phyloP scores from a whole-genome alignment of 1,140 invertebrate species.

The Pissodes strobi region DNA sequence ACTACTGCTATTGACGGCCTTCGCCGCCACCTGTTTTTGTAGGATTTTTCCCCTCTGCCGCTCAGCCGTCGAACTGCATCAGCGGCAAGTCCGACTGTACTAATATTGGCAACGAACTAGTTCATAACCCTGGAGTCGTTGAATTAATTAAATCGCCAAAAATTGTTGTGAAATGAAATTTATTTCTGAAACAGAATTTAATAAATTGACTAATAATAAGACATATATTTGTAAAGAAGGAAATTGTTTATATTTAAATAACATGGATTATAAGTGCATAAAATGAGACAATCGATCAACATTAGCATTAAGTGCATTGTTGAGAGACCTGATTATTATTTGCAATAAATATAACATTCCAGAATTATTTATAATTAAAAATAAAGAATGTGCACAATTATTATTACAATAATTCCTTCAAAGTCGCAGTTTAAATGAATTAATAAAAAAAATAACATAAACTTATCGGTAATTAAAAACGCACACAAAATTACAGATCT shows the following conservation, averaged over 20 bases:
- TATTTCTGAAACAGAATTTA: not conserved
- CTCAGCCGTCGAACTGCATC: no score
- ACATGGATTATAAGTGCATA: not conserved
- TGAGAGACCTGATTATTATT: no score
- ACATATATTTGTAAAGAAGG: no score
- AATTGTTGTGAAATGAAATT: not conserved
- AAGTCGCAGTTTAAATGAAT: not conserved
- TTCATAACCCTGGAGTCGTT: no score
- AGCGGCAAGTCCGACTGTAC: no score
- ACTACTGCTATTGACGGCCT: no score
- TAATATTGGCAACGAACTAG: no score
- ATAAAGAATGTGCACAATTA: not conserved
- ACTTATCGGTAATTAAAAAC: constrained; percentile 2
- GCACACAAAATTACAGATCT: constrained; percentile 12
- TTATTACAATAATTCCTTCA: not conserved
- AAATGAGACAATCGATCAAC: no score
- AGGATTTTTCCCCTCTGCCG: no score
- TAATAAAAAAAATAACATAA: not conserved
- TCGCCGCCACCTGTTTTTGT: no score
- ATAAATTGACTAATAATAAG: not conserved
- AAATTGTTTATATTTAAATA: no score
- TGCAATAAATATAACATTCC: no score
- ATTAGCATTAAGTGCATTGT: not conserved
- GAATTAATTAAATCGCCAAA: not conserved
- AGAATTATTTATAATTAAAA: not conserved